Conservation (phyloP, 2,113 vertebrate genomes). For the Cavia porcellus region DNA sequence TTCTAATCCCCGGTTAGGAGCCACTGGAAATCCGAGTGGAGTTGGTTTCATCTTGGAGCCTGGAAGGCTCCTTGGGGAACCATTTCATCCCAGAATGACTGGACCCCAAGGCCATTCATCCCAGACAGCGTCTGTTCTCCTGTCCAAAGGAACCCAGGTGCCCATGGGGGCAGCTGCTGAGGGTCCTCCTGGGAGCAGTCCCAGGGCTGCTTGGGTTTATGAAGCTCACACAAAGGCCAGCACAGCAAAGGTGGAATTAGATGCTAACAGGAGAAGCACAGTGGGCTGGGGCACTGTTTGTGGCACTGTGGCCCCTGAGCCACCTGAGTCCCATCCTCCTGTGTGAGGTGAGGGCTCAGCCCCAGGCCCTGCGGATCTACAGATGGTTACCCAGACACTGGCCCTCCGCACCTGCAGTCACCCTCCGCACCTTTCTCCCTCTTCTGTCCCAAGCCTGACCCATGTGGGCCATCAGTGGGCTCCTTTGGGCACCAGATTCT, state of each 20-base stretch:
- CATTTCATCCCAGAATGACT: neutral
- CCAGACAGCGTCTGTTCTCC: neutral
- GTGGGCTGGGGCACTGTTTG: neutral
- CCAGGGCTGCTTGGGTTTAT: neutral
- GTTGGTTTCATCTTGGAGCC: neutral
- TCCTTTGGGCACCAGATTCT: neutral
- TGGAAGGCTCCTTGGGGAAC: neutral
- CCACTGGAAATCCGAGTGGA: neutral
- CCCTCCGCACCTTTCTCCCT: neutral
- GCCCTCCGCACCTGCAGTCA: neutral
- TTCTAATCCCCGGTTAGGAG: neutral
- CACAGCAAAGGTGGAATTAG: neutral
- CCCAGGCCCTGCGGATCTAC: neutral
- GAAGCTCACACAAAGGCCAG: neutral
- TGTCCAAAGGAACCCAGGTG: neutral
- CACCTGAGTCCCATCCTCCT: neutral
- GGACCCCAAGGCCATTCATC: no score
- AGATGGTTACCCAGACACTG: neutral
- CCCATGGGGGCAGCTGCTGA: neutral
- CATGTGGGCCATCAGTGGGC: neutral
- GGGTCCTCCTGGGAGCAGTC: neutral
- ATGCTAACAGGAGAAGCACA: neutral
- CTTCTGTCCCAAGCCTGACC: neutral
- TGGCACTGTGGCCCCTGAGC: neutral
- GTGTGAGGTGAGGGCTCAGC: neutral